Conservation (phyloP, 2,113 vertebrate species). For the Macroglossus sobrinus region DNA sequence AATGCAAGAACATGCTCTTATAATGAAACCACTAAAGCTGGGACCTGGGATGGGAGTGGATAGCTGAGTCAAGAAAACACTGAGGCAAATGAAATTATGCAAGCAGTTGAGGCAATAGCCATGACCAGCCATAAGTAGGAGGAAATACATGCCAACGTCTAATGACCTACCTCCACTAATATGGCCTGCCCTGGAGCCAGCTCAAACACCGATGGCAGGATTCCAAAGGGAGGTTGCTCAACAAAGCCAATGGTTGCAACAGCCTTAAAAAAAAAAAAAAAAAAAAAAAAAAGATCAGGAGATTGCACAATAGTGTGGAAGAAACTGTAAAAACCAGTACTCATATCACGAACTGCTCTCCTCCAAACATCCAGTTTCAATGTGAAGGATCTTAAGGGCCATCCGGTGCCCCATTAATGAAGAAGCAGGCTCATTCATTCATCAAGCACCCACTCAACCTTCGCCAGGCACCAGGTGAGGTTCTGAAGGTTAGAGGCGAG, state of each 20-base stretch:
- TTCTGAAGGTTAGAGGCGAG: neutral
- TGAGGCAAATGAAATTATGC: neutral
- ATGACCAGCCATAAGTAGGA: accelerated
- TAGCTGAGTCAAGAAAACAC: neutral
- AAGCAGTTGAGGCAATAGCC: neutral
- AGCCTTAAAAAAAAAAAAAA: conserved; percentile 74
- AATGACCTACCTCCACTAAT: conserved; percentile 86
- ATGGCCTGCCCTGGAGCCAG: conserved; percentile 86
- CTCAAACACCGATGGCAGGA: conserved; percentile 87
- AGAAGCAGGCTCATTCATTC: neutral
- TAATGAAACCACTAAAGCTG: neutral
- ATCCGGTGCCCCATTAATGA: neutral
- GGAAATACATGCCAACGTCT: accelerated
- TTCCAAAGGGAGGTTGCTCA: conserved; percentile 89
- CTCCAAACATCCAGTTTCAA: neutral
- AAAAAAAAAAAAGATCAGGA: neutral
- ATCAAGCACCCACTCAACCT: neutral
- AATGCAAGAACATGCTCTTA: accelerated
- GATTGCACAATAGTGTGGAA: neutral
- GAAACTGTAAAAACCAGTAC: accelerated
- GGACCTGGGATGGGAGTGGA: neutral
- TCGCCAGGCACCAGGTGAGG: neutral
- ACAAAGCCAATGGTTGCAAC: conserved; percentile 79
- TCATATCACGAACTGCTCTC: neutral
- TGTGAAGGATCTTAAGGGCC: neutral